Evolutionary conservation across 1,140 invertebrate genomes (phyloP).

Genomic region (Condylostylus longicornis): DNA sequence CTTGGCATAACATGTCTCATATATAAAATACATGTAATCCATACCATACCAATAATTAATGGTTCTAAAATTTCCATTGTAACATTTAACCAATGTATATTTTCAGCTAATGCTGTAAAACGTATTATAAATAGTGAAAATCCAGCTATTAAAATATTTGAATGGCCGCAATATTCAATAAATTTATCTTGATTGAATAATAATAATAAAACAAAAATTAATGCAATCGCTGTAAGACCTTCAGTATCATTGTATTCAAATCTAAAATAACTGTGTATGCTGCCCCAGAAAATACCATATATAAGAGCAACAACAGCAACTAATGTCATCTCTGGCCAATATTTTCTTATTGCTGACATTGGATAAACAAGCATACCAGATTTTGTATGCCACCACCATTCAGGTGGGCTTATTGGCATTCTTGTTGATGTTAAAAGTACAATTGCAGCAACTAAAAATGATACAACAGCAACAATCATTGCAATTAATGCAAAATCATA

Average conservation of each 20-base stretch:
- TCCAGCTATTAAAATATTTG: constrained; percentile 64
- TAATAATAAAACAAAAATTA: constrained; percentile 46
- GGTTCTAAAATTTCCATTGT: constrained; percentile 62
- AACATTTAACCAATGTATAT: constrained; percentile 45
- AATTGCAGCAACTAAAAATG: constrained; percentile 30
- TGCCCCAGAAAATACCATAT: constrained; percentile 61
- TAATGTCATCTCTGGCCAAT: constrained; percentile 51
- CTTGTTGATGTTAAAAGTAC: constrained; percentile 25
- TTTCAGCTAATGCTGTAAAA: constrained; percentile 49
- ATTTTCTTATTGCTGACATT: constrained; percentile 54
- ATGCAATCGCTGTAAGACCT: constrained; percentile 24
- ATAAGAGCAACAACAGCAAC: constrained; percentile 51
- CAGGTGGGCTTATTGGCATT: constrained; percentile 59
- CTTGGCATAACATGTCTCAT: constrained; percentile 63
- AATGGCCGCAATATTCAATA: constrained; percentile 70
- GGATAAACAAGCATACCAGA: constrained; percentile 56
- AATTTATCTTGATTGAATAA: constrained; percentile 63
- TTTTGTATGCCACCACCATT: constrained; percentile 69
- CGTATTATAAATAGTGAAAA: constrained; percentile 64
- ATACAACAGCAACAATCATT: constrained; percentile 45
- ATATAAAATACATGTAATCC: constrained; percentile 68
- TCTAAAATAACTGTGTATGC: constrained; percentile 57
- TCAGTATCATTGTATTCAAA: constrained; percentile 34
- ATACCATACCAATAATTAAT: constrained; percentile 66
- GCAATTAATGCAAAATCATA: constrained; percentile 11